Base-by-base conservation (phyloP, 2,888 invertebrate genomes). In the Entomobrya proxima region DNA sequence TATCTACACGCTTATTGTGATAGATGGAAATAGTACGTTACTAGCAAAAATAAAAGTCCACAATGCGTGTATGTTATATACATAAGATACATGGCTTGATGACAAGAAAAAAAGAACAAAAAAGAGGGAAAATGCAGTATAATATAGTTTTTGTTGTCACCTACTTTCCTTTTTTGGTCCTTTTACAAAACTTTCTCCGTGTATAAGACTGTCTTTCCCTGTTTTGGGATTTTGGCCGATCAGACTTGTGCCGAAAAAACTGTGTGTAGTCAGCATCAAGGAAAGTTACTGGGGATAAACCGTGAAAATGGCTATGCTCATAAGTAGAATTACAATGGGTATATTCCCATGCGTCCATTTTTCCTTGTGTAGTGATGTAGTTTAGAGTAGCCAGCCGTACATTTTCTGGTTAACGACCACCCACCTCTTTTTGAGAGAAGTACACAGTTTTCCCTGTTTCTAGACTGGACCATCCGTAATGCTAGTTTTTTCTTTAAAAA, bases 291-390 rank as follows among this genome's bases (percentile, higher is more conserved):
- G 37, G 21, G 24, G 44, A 21, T 69, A 74, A n/a, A 30, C 44
- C 76, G 37, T 52, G 67, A 67, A 67, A 37, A 67, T 67, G 13
- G 24, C 67, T 21, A 9, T 21, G 40, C 40, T 1, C n/a, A 67
- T 35, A 37, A 24, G 77, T 30, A 58, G 55, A 52, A 72, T 80
- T 72, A 72, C 58, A 80, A 72, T 58, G 27, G 21, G 58, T 58
- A 18, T 69, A 72, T 58, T 55, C 82, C 64, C 74, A 47, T 32
- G 37, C 64, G 82, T 64, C 75, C 74, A 47, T 64, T 82, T 61
- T 64, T 30, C 44, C 18, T 2, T 44, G 30, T 72, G 64, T 69
- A 52, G 35, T 47, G n/a, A 40, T 15, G 37, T 55, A 58, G 30
- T n/a, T n/a, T n/a, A n/a, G n/a, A n/a, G n/a, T n/a, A n/a, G n/a